Evolutionary conservation across 2,888 invertebrate genomes (phyloP), one percentile per base, ranked within the genome.

Genomic region (Saturnia pavonia): DNA sequence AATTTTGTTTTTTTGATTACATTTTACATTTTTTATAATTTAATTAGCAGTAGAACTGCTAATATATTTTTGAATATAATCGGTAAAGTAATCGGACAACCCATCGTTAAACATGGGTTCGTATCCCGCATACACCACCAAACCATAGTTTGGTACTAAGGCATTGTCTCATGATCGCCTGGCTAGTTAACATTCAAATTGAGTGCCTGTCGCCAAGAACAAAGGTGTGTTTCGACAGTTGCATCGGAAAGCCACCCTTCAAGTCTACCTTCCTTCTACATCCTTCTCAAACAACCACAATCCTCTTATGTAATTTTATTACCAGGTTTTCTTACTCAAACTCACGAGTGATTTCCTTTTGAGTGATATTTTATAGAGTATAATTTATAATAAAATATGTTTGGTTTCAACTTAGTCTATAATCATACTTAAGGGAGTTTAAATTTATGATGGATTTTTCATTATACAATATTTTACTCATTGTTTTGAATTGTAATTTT

Each of bases 401-500:
- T 54, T 54, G 22, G 54, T 22, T 22, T 7, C 9, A 22, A 54
- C 22, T 54, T 54, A 54, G 22, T 2, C 54, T 54, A 11, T 1
- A 54, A 11, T 54, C 19, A 1, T 45, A 14, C 2, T 45, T 12
- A 9, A 14, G 14, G 45, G 48, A 7, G 48, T 2, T 6, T 51
- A 51, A 51, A 51, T 51, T 1, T 19, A n/a, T 51, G 51, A 8
- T 42, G 16, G 43, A 11, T 7, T 42, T 11, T 42, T 2, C 25
- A 70, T 6, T 25, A 12, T n/a, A 70, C 11, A 63, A 16, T 27
- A 16, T 34, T 42, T 1, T 9, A 34, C 40, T 57, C n/a, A 25
- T n/a, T 72, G 43, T 68, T 27, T 60, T 60, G 2, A 27, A 27
- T 60, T 60, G 57, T 27, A 60, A 69, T 67, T 73, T 88, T 88